These are phyloP conservation scores for Amazonetta brasiliensis DNA, from an alignment of 2,797 vertebrate species.

Conservation along the genomic window DNA sequence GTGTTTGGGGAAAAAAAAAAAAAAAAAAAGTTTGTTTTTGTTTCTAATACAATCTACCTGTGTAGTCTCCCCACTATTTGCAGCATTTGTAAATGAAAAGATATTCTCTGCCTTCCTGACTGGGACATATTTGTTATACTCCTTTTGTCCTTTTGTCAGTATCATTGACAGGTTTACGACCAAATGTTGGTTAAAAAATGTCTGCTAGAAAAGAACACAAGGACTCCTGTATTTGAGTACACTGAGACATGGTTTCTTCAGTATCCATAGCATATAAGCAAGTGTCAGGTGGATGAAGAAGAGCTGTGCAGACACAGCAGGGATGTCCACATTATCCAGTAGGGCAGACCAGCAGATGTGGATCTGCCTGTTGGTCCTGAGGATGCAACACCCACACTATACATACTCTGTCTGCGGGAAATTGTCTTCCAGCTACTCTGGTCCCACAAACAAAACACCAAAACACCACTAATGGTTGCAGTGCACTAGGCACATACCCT, in stretches of 20 bases:
- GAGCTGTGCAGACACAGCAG: not conserved
- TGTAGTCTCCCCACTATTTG: not conserved
- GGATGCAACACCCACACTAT: not conserved
- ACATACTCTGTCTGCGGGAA: not conserved
- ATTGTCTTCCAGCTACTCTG: not conserved
- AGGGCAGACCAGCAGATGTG: not conserved
- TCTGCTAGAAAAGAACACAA: not conserved
- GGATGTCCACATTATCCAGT: not conserved
- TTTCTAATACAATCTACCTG: not conserved
- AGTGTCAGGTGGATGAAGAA: accelerated
- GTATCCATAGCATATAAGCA: not conserved
- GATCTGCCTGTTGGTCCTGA: not conserved
- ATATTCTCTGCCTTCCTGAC: not conserved
- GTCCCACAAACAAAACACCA: not conserved
- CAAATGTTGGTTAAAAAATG: not conserved
- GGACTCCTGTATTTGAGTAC: not conserved
- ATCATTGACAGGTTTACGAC: not conserved
- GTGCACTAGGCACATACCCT: too few relatives aligned
- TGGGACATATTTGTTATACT: not conserved
- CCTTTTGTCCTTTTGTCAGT: not conserved
- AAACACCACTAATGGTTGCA: not conserved
- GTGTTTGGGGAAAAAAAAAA: not conserved
- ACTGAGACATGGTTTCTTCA: not conserved
- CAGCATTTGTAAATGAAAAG: not conserved
- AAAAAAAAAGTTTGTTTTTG: not conserved